Percentiles rank a stretch among this genome's conserved stretches.
phyloP scores from a whole-genome alignment of 2,113 vertebrate species.

The Eulemur rufifrons region DNA sequence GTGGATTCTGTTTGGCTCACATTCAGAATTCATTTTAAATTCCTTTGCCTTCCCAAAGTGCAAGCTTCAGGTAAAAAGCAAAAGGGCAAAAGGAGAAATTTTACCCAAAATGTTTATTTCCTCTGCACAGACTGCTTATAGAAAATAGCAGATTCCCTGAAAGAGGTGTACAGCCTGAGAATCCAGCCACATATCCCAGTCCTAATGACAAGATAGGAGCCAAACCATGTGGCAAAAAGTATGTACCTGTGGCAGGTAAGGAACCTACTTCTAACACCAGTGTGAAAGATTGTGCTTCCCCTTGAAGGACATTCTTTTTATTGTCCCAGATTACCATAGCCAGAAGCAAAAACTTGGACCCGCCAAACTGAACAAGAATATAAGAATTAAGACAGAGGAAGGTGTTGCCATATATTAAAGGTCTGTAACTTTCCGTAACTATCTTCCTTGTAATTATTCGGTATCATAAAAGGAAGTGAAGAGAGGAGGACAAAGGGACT shows the following conservation, averaged over 20 bases:
- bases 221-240: background rate
- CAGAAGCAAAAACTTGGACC: background rate
- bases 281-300: background rate
- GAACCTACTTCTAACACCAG: background rate
- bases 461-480: background rate
- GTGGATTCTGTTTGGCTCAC: background rate
- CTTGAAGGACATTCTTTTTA: background rate
- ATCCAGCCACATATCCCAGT: background rate
- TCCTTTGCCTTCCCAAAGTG: background rate
- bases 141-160: slow-evolving; percentile 18
- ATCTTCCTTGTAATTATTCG: background rate
- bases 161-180: background rate
- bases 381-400: background rate
- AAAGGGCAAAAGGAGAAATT: background rate
- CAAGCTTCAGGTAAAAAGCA: slow-evolving; percentile 5
- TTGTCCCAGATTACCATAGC: background rate
- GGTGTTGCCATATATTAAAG: background rate
- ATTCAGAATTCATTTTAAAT: background rate
- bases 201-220: background rate
- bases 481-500: background rate
- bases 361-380: background rate
- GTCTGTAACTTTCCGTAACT: background rate
- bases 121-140: background rate
- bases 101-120: background rate
- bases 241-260: background rate